Conservation (phyloP, 2,888 invertebrate genomes). For the Diarsia dahlii region DNA sequence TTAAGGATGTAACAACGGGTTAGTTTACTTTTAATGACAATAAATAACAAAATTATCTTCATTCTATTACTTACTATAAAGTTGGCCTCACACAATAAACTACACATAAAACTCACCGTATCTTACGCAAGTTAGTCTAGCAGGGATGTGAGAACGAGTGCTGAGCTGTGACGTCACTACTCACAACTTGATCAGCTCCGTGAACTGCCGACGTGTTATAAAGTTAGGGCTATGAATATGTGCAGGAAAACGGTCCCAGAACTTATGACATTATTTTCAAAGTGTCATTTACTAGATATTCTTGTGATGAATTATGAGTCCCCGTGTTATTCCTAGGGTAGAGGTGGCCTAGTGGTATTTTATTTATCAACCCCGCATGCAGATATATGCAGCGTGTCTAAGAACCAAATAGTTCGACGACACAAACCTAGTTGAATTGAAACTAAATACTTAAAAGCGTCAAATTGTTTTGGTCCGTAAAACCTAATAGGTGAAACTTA, state of each 20-base stretch:
- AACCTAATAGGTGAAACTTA: not conserved
- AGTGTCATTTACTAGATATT: not conserved
- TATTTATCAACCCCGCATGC: not conserved
- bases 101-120: conserved; percentile 20
- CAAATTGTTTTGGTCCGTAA: not conserved
- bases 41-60: not conserved
- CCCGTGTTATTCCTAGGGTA: not conserved
- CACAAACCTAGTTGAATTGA: no score
- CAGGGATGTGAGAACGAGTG: conserved; percentile 36
- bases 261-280: not conserved
- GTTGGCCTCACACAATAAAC: conserved; percentile 12
- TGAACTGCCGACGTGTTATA: conserved; percentile 1
- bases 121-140: not conserved
- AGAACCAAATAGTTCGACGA: no score
- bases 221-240: conserved; percentile 13
- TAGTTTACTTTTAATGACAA: not conserved
- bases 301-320: not conserved
- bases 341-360: not conserved
- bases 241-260: not conserved
- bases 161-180: conserved; percentile 27
- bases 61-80: conserved; percentile 6
- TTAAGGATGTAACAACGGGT: not conserved
- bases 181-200: conserved; percentile 38
- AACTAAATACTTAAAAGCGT: not conserved
- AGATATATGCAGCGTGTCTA: no score